Conservation (phyloP, 2,888 invertebrate genomes). For the Fragum whitleyi region DNA sequence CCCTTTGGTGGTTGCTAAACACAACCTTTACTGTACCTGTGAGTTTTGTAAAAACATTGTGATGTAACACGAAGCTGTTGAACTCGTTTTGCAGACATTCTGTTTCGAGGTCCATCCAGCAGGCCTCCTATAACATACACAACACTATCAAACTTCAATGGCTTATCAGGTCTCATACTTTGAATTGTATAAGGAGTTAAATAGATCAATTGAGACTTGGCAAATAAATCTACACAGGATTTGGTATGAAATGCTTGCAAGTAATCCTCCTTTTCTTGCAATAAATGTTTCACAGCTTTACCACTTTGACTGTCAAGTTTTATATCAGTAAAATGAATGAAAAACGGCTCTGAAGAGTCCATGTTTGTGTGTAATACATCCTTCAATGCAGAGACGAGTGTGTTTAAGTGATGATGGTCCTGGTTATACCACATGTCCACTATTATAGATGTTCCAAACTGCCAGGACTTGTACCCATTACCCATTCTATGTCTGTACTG, state of each 20-base stretch:
- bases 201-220: conserved; percentile 10
- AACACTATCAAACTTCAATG: not conserved
- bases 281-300: conserved; percentile 5
- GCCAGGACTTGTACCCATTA: conserved; percentile 2
- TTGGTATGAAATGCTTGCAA: conserved; percentile 6
- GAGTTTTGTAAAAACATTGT: not conserved
- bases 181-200: conserved; percentile 9
- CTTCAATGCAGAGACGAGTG: not conserved
- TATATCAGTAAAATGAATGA: conserved; percentile 18
- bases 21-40: not conserved
- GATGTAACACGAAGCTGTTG: not conserved
- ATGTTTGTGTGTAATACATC: not conserved
- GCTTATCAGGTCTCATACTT: not conserved
- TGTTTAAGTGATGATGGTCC: not conserved
- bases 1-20: too few relatives aligned
- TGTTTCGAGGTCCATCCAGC: not conserved
- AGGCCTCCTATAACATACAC: not conserved
- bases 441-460: conserved; percentile 4
- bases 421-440: conserved; percentile 19
- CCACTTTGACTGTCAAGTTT: conserved; percentile 1
- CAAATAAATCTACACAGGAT: conserved; percentile 12
- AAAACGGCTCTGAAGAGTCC: not conserved
- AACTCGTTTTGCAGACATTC: not conserved
- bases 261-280: not conserved
- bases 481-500: not conserved